These are phyloP conservation scores for Papilio glaucus DNA, from an alignment of 1,140 invertebrate species.

Conservation along the genomic window DNA sequence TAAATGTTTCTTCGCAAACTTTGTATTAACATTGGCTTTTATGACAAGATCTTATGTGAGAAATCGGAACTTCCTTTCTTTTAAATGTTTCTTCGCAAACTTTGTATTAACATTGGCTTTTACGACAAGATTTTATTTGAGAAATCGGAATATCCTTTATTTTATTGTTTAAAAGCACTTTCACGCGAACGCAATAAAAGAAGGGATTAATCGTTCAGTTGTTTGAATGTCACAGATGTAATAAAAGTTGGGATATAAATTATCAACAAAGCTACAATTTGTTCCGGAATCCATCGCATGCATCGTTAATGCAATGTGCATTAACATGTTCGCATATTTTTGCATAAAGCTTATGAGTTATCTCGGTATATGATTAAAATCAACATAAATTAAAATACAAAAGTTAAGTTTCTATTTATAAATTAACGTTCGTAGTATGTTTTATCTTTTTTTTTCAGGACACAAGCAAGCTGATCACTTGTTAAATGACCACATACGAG, in stretches of 20 bases:
- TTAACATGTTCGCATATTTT: slow-evolving; percentile 17
- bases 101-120: too few species aligned
- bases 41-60: too few species aligned
- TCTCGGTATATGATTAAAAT: slow-evolving; percentile 16
- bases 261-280: background rate
- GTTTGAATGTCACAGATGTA: background rate
- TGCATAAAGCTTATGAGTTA: slow-evolving; percentile 6
- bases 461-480: background rate
- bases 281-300: slow-evolving; percentile 14
- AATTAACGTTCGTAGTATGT: background rate
- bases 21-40: too few species aligned
- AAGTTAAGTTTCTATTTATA: slow-evolving; percentile 23
- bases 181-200: background rate
- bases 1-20: too few species aligned
- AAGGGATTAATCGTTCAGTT: background rate
- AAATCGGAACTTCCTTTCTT: too few species aligned
- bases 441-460: background rate
- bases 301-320: background rate
- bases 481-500: background rate
- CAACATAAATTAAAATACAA: slow-evolving; percentile 11
- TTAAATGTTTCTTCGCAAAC: too few species aligned
- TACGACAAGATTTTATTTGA: too few species aligned
- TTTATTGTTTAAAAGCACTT: background rate
- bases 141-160: background rate
- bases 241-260: background rate